Percentiles rank a stretch among this genome's conserved stretches.
Evolutionary conservation across 2,888 invertebrate genomes (phyloP).

Genomic region (Strigamia transsilvanica): DNA sequence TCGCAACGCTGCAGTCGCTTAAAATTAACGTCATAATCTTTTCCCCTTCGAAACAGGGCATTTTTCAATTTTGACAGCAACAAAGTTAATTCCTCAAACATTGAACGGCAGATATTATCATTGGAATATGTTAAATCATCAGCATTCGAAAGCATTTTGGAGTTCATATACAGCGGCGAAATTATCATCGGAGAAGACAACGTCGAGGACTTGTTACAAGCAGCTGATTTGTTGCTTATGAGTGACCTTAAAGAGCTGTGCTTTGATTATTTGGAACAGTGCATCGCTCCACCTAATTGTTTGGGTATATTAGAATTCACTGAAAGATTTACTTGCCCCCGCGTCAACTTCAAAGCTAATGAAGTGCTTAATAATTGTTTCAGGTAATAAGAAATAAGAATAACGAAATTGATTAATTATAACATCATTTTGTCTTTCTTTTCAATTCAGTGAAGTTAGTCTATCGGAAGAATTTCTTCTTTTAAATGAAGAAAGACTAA

Average conservation of each 20-base stretch:
- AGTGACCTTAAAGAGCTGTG: slow-evolving; percentile 52
- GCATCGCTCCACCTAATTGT: slow-evolving; percentile 48
- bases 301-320: slow-evolving; percentile 53
- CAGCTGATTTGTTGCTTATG: slow-evolving; percentile 53
- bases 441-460: slow-evolving; percentile 49
- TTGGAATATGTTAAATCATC: slow-evolving; percentile 49
- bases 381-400: background rate
- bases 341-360: slow-evolving; percentile 51
- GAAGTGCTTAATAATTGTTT: slow-evolving; percentile 48
- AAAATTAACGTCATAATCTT: background rate
- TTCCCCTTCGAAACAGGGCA: slow-evolving; percentile 28
- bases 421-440: background rate
- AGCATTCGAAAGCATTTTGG: slow-evolving; percentile 52
- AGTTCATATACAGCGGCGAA: slow-evolving; percentile 53
- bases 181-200: slow-evolving; percentile 52
- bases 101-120: slow-evolving; percentile 46
- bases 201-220: slow-evolving; percentile 50
- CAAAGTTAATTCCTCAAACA: background rate
- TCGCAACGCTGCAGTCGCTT: background rate
- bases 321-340: slow-evolving; percentile 50
- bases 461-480: slow-evolving; percentile 50
- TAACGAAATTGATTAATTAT: background rate
- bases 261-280: slow-evolving; percentile 52
- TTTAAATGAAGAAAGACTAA: slow-evolving; percentile 34
- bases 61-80: slow-evolving; percentile 52